Base-by-base conservation (phyloP, 1,140 invertebrate species). In the Coptotermes formosanus region DNA sequence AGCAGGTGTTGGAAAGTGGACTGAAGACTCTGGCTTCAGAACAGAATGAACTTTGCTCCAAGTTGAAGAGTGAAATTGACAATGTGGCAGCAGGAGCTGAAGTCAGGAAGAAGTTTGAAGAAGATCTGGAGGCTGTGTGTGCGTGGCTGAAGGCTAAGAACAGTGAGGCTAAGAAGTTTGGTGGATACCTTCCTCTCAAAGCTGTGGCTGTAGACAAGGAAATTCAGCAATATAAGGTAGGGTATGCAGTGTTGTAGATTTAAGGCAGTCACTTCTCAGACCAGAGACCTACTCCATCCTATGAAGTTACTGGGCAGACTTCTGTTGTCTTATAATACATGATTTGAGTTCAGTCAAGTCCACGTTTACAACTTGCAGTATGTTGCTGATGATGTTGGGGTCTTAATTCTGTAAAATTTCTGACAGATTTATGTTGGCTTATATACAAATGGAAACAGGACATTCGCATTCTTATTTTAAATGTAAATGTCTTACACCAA, bases 141-240 rank as follows among this genome's bases (percentile, higher is more conserved):
- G 92, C 93, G 12, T 97, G 97, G 96, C 91, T 98, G 3, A 95
- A 95, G 89, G 91, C 93, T 1, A 96, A 96, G 90, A 93, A 95
- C 83, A 93, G 94, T 75, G 95, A 97, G 88, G 92, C 97, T 16
- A 94, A 95, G 82, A 96, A 96, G 89, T 90, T 95, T 9, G 95
- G 94, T 8, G 95, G 95, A 0, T 95, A 95, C 89, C 91, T 96
- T 64, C 95, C 96, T 69, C 89, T 98, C 16, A 94, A 94, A 90
- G 88, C 91, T 82, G 87, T 89, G 48, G 90, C 90, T 85, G 90
- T 97, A 25, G 96, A 97, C 89, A 95, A 96, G 89, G 95, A 97
- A 88, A 93, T 96, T 81, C 91, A 92, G 11, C 93, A 95, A 87
- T 95, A 95, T 88, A 96, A 94, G 90, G 90, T 91, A 87, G 1